phyloP scores from a whole-genome alignment of 2,113 vertebrate genomes.

The Phalacrocorax pelagicus region DNA sequence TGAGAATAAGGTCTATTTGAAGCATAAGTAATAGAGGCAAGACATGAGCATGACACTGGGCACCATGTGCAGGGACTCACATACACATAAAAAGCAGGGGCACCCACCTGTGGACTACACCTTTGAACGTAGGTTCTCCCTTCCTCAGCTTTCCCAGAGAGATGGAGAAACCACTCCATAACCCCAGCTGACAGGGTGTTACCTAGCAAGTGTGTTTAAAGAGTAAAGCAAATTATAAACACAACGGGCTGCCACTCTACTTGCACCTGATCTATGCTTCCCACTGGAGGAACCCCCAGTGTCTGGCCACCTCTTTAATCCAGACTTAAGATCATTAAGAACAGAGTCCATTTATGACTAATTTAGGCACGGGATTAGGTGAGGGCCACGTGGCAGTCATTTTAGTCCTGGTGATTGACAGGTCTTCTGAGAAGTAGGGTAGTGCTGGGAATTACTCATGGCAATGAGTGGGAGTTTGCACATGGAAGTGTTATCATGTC shows the following conservation, averaged over 20 bases:
- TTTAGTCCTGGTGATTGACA: neutral
- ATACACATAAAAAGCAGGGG: neutral
- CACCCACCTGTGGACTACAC: neutral
- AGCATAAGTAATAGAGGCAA: neutral
- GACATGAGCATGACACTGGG: neutral
- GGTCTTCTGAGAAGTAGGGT: neutral
- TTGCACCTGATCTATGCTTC: neutral
- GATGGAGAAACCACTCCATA: neutral
- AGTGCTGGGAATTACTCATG: neutral
- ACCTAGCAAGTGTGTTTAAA: neutral
- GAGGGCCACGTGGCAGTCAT: neutral
- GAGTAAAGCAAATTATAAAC: neutral
- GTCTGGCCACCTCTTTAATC: neutral
- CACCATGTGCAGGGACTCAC: neutral
- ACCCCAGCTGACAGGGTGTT: neutral
- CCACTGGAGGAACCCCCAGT: neutral
- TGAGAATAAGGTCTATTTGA: neutral
- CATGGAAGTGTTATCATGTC: accelerated
- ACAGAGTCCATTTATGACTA: neutral
- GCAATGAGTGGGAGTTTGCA: neutral
- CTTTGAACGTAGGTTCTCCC: neutral
- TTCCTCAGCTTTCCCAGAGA: neutral
- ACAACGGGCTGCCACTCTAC: neutral
- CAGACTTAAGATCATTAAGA: neutral
- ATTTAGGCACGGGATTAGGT: neutral